phyloP scores from a whole-genome alignment of 2,113 vertebrate species.

The Nycticebus coucang region DNA sequence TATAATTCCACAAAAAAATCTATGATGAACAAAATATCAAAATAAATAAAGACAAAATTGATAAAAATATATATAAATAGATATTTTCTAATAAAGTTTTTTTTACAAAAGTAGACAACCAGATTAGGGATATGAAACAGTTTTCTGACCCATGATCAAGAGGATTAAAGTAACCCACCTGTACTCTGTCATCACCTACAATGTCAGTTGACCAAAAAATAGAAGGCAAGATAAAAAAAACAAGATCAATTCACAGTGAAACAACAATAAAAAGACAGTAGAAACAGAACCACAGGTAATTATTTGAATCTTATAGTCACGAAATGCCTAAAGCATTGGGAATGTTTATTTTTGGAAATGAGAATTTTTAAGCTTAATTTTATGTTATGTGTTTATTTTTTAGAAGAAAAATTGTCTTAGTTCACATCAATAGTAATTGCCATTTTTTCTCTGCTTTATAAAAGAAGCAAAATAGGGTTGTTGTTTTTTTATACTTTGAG shows the following conservation, averaged over 20 bases:
- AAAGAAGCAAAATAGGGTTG: background rate
- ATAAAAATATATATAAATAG: background rate
- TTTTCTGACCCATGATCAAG: background rate
- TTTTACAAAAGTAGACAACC: background rate
- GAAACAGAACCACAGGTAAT: background rate
- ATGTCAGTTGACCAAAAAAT: background rate
- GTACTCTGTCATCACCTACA: background rate
- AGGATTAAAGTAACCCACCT: background rate
- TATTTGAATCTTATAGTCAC: background rate
- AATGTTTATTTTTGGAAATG: slow-evolving; percentile 41
- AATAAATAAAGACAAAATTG: no score
- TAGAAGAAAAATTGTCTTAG: background rate
- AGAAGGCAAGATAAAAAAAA: background rate
- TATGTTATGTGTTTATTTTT: slow-evolving; percentile 1
- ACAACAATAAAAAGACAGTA: background rate
- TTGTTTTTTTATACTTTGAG: background rate
- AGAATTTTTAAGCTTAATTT: slow-evolving; percentile 47
- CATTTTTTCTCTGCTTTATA: slow-evolving; percentile 40
- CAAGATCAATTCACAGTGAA: background rate
- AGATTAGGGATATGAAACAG: background rate
- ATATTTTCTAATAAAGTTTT: background rate
- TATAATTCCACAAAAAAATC: no score
- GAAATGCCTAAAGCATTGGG: background rate
- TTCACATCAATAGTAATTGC: slow-evolving; percentile 42
- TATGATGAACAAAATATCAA: no score